These are phyloP conservation scores for Petrolisthes manimaculis DNA, from an alignment of 2,888 invertebrate species.

Conservation along the genomic window DNA sequence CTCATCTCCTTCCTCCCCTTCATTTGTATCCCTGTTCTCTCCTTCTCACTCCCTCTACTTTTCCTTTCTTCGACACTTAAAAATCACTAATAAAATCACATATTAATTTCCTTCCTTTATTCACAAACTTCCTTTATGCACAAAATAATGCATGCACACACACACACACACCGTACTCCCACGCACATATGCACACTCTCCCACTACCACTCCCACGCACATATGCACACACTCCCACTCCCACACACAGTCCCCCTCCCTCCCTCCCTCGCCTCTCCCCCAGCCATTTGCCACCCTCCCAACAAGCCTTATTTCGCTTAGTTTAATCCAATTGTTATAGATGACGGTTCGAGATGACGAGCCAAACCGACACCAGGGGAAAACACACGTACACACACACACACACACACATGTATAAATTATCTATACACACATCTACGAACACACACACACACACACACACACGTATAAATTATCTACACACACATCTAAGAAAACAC, in stretches of 20 bases:
- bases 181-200: constrained; percentile 2
- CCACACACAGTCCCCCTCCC: neutral
- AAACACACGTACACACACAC: no score
- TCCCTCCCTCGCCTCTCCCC: neutral
- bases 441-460: neutral
- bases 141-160: no score
- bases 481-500: no score
- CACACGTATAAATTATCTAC: neutral
- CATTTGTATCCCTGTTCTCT: neutral
- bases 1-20: neutral
- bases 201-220: neutral
- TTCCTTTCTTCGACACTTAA: neutral
- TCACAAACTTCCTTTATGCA: neutral
- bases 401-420: neutral
- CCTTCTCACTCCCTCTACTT: neutral
- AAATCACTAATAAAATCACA: no score
- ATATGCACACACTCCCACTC: neutral
- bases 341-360: constrained; percentile 32
- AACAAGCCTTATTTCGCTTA: constrained; percentile 28
- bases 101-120: no score
- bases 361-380: neutral
- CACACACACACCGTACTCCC: neutral
- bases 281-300: constrained; percentile 30
- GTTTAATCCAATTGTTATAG: constrained; percentile 31
- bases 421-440: neutral